Percentiles rank a stretch among this genome's conserved stretches.
Conservation (phyloP, 2,113 vertebrate genomes). For the Myodes glareolus region DNA sequence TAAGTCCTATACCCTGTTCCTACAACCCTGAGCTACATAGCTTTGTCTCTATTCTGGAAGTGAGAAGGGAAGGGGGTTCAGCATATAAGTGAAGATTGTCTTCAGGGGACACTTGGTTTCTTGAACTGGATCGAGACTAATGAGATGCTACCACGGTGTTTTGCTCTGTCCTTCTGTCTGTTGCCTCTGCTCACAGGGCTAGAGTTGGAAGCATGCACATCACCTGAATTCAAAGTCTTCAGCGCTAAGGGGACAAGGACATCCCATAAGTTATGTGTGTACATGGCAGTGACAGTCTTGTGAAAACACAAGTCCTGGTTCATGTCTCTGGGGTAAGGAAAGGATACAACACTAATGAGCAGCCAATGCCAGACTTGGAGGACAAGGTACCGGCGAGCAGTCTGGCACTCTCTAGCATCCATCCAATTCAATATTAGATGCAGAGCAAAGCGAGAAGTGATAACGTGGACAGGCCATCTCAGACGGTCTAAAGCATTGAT, state of each 20-base stretch:
- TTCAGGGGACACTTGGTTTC: neutral
- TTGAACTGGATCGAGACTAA: neutral
- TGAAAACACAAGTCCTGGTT: neutral
- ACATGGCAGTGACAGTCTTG: rapidly evolving
- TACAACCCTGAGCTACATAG: neutral
- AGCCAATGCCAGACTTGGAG: neutral
- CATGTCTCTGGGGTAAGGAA: neutral
- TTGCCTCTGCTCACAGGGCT: neutral
- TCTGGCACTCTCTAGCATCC: neutral
- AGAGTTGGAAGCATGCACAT: neutral
- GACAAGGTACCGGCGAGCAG: neutral
- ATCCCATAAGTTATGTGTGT: neutral
- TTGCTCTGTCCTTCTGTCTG: neutral
- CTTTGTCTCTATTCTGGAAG: neutral
- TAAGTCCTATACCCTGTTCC: too few species aligned
- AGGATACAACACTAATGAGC: neutral
- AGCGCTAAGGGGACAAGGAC: neutral
- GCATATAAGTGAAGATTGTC: neutral
- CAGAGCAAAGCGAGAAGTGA: neutral
- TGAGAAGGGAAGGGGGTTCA: neutral
- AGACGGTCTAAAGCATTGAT: neutral
- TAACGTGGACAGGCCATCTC: too few species aligned
- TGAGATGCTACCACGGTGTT: neutral
- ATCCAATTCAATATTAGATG: neutral
- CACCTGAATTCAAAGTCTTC: neutral